phyloP scores from a whole-genome alignment of 2,113 vertebrate genomes.

The Silurus glanis region DNA sequence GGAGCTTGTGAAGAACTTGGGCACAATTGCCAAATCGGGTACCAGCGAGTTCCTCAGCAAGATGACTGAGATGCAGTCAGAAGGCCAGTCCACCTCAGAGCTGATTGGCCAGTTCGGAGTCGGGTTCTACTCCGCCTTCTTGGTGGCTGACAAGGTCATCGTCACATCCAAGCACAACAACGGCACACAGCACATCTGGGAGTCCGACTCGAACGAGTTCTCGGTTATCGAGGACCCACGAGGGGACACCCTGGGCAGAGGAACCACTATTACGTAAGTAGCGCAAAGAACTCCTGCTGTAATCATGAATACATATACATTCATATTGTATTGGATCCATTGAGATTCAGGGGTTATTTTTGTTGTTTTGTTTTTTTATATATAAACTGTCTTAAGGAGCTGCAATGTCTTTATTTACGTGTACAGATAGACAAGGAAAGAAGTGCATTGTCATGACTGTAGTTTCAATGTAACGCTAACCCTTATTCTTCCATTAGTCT shows the following conservation, averaged over 20 bases:
- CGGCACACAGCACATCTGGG: slow-evolving; percentile 96
- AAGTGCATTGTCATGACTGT: neutral
- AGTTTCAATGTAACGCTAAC: neutral
- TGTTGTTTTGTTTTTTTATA: neutral
- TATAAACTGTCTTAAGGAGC: neutral
- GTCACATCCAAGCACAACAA: slow-evolving; percentile 98
- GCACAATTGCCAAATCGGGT: slow-evolving; percentile 97
- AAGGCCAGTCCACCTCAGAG: slow-evolving; percentile 93
- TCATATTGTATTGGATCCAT: neutral
- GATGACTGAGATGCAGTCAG: slow-evolving; percentile 88
- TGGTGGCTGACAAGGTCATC: slow-evolving; percentile 95
- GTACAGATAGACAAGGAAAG: neutral
- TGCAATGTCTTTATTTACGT: neutral
- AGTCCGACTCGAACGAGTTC: slow-evolving; percentile 96
- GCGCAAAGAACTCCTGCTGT: neutral
- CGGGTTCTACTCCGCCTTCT: slow-evolving; percentile 98
- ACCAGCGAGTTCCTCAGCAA: slow-evolving; percentile 97
- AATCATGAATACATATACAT: neutral
- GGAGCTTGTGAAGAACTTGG: slow-evolving; percentile 92
- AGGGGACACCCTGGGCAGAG: slow-evolving; percentile 90
- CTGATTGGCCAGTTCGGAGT: slow-evolving; percentile 98
- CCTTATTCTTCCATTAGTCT: slow-evolving; percentile 69
- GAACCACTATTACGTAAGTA: slow-evolving; percentile 92
- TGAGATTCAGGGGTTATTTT: neutral
- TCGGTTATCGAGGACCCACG: slow-evolving; percentile 91